phyloP scores from a whole-genome alignment of 2,797 vertebrate genomes.

The Gallirallus australis region DNA sequence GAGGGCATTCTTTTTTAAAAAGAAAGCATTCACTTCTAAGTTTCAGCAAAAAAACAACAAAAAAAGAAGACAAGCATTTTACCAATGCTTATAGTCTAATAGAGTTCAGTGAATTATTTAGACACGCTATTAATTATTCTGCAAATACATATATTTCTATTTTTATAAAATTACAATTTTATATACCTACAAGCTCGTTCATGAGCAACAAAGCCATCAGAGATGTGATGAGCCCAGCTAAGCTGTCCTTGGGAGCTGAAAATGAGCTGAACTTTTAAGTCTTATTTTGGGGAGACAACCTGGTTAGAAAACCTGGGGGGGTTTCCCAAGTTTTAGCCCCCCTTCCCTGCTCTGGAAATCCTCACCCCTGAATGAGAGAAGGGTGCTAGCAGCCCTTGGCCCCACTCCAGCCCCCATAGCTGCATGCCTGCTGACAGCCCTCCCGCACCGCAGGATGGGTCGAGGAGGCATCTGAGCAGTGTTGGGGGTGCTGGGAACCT shows the following conservation, averaged over 20 bases:
- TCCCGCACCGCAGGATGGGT: background rate
- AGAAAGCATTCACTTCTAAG: background rate
- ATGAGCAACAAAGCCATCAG: conserved; percentile 43
- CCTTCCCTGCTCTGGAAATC: background rate
- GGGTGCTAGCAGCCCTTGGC: background rate
- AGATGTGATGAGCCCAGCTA: background rate
- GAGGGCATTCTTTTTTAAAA: conserved; percentile 36
- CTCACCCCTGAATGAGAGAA: background rate
- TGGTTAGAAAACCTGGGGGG: background rate
- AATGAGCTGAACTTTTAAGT: background rate
- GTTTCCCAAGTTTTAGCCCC: background rate
- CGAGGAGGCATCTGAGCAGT: conserved; percentile 72
- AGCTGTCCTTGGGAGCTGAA: background rate
- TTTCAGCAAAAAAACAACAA: background rate
- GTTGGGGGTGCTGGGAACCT: conserved; percentile 65
- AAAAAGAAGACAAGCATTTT: conserved; percentile 30
- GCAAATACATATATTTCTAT: conserved; percentile 59
- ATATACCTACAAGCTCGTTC: conserved; percentile 51
- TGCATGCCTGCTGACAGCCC: accelerated
- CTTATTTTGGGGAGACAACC: background rate
- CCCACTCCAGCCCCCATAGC: background rate
- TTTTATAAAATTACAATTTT: conserved; percentile 56
- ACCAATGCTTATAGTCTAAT: conserved; percentile 23
- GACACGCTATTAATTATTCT: conserved; percentile 26
- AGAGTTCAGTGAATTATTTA: conserved; percentile 47